Percentiles rank a stretch among this genome's conserved stretches.
Conservation (phyloP, 1,140 invertebrate genomes). For the Sinonovacula constricta region DNA sequence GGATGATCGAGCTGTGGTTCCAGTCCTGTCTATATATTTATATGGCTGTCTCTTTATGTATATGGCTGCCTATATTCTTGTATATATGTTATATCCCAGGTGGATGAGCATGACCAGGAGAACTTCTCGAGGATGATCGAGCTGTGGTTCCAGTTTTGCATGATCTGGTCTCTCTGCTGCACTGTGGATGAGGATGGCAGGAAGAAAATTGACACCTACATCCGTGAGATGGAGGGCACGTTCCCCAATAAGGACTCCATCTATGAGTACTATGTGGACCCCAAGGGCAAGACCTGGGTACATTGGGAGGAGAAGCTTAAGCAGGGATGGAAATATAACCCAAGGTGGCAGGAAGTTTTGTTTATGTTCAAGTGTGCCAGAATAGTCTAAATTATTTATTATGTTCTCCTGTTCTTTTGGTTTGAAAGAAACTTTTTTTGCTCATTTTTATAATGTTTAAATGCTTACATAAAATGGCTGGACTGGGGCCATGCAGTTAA, state of each 20-base stretch:
- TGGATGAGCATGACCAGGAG: conserved; percentile 73
- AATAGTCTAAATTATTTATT: too few relatives aligned
- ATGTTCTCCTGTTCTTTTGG: too few relatives aligned
- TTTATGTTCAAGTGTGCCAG: too few relatives aligned
- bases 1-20: too few relatives aligned
- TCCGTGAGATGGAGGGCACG: conserved; percentile 89
- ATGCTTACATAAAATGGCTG: too few relatives aligned
- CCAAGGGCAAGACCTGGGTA: conserved; percentile 83
- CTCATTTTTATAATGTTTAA: too few relatives aligned
- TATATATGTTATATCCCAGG: conserved; percentile 53
- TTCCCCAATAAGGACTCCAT: conserved; percentile 91
- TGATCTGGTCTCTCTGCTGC: conserved; percentile 91
- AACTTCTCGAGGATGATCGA: conserved; percentile 82
- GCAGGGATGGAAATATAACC: conserved; percentile 85
- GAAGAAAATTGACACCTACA: conserved; percentile 87
- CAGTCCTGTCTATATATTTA: too few relatives aligned
- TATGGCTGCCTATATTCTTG: too few relatives aligned
- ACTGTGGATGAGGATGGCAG: conserved; percentile 89
- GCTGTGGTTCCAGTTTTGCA: conserved; percentile 87
- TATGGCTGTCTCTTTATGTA: too few relatives aligned
- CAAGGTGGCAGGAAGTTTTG: conserved; percentile 81
- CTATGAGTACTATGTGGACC: conserved; percentile 92
- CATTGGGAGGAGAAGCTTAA: conserved; percentile 89
- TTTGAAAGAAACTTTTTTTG: too few relatives aligned
- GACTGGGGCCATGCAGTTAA: too few relatives aligned